A percentile compares a stretch with the other conserved stretches of the same genome.
These are phyloP conservation scores for Lathamus discolor DNA, from an alignment of 2,113 vertebrate genomes.

Conservation along the genomic window DNA sequence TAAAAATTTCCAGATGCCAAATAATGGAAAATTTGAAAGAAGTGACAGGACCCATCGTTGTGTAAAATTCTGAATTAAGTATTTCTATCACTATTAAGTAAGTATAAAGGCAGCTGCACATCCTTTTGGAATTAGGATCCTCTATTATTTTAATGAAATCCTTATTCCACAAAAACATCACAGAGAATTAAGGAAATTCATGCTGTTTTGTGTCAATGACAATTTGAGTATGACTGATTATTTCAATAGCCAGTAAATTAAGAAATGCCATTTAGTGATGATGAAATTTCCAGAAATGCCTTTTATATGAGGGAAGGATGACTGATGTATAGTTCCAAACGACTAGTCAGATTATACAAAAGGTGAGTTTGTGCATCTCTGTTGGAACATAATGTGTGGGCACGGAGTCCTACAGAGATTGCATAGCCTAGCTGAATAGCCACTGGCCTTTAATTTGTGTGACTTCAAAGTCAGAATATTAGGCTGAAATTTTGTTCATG, in stretches of 20 bases:
- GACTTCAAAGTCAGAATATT: neutral
- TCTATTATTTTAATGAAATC: neutral
- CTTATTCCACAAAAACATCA: neutral
- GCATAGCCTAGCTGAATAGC: neutral
- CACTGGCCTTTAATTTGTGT: neutral
- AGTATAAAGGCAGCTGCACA: neutral
- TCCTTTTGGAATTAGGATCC: neutral
- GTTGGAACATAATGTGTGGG: neutral
- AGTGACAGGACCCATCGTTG: neutral
- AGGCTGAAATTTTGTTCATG: neutral
- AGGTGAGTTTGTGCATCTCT: neutral
- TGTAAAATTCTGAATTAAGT: neutral
- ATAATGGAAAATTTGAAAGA: neutral
- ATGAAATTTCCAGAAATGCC: neutral
- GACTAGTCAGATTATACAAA: neutral
- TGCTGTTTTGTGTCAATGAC: neutral
- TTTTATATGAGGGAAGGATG: neutral
- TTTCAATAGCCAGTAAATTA: neutral
- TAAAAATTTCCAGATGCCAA: neutral
- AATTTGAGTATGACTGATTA: neutral
- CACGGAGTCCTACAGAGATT: fast-evolving
- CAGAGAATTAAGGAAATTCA: neutral
- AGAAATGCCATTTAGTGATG: neutral
- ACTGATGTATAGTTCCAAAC: neutral
- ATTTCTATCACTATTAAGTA: neutral